phyloP scores from a whole-genome alignment of 2,113 vertebrate genomes.

The Poecile atricapillus region DNA sequence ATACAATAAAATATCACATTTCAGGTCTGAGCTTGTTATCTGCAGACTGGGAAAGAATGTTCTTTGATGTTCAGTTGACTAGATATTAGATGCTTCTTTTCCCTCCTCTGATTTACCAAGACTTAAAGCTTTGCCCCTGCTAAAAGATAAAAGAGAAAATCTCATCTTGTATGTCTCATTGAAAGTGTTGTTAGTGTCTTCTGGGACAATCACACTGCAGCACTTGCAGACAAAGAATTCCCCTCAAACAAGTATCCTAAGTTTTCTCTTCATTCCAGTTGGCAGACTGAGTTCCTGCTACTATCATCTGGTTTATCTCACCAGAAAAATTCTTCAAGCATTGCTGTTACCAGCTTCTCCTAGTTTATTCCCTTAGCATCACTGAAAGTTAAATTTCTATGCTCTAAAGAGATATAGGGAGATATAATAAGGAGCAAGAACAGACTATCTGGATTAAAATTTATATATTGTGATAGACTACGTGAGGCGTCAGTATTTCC shows the following conservation, averaged over 20 bases:
- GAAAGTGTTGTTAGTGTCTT: neutral
- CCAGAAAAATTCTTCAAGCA: neutral
- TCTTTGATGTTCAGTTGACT: conserved; percentile 10
- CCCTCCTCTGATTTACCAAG: neutral
- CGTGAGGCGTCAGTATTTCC: neutral
- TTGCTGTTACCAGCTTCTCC: neutral
- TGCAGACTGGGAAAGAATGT: neutral
- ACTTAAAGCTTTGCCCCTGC: neutral
- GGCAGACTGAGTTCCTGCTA: neutral
- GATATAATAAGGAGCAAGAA: neutral
- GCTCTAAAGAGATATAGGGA: neutral
- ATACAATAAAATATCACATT: neutral
- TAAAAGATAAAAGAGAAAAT: conserved; percentile 41
- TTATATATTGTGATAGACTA: neutral
- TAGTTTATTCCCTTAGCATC: neutral
- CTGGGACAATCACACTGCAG: neutral
- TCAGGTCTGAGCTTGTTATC: neutral
- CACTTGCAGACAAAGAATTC: neutral
- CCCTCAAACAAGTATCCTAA: neutral
- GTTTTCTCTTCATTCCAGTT: neutral
- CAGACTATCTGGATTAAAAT: neutral
- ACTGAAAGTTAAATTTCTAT: neutral
- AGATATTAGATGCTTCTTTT: neutral
- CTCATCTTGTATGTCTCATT: neutral
- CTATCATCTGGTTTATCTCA: neutral